These are phyloP conservation scores for Hydrotaea diabolus DNA, from an alignment of 2,888 invertebrate genomes.

Conservation along the genomic window DNA sequence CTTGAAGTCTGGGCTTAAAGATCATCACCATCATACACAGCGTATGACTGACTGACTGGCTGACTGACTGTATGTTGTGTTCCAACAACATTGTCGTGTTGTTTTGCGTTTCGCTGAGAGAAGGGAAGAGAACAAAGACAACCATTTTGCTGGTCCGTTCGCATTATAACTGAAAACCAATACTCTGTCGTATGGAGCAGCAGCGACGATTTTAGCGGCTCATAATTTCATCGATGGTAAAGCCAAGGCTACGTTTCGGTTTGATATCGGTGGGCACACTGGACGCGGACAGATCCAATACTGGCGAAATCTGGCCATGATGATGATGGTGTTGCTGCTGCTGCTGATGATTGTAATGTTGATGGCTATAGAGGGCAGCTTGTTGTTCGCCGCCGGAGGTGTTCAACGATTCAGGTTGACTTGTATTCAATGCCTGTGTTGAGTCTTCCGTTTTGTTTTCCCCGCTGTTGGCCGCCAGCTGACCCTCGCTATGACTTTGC, in stretches of 20 bases:
- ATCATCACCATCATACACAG: conserved; percentile 11
- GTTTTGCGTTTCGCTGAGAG: not conserved
- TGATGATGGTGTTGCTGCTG: conserved; percentile 15
- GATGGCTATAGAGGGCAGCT: not conserved
- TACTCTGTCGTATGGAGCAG: conserved; percentile 40
- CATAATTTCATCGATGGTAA: conserved; percentile 94
- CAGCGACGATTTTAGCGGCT: conserved; percentile 84
- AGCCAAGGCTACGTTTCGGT: conserved; percentile 85
- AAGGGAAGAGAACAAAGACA: conserved; percentile 25
- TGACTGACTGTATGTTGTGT: conserved; percentile 29
- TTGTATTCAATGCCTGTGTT: conserved; percentile 70
- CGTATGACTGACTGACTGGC: not conserved
- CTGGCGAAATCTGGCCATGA: conserved; percentile 70
- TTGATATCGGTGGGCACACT: conserved; percentile 73
- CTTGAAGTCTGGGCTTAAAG: conserved; percentile 2
- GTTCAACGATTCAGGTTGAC: conserved; percentile 70
- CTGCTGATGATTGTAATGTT: not conserved
- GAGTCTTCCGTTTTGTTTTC: conserved; percentile 43
- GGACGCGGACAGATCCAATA: conserved; percentile 83
- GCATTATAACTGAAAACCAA: conserved; percentile 62
- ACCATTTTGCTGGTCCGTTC: conserved; percentile 16
- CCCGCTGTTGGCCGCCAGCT: conserved; percentile 50
- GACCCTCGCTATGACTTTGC: conserved; percentile 84
- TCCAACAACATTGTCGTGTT: conserved; percentile 24
- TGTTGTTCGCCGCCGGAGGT: conserved; percentile 36